phyloP scores from a whole-genome alignment of 2,888 invertebrate genomes.

The Beris morrisii region DNA sequence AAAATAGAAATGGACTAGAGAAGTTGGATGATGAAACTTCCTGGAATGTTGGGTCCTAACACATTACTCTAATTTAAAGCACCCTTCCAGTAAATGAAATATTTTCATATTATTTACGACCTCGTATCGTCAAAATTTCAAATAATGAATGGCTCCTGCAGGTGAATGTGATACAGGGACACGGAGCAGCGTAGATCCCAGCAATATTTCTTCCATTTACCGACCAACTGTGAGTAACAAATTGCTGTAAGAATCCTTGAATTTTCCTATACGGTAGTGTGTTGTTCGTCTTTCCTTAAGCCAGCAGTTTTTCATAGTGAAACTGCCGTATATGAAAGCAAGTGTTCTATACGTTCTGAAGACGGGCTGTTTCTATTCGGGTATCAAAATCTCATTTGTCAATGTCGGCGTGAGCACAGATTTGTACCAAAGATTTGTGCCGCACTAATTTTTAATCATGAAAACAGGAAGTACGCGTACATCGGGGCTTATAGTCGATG shows the following conservation, averaged over 20 bases:
- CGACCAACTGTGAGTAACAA: slow-evolving; percentile 29
- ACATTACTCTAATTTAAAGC: too few species aligned
- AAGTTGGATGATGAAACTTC: too few species aligned
- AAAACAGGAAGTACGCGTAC: too few species aligned
- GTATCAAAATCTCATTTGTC: slow-evolving; percentile 18
- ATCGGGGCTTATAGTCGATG: too few species aligned
- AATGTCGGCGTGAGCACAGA: slow-evolving; percentile 21
- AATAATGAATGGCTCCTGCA: slow-evolving; percentile 23
- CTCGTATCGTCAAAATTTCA: too few species aligned
- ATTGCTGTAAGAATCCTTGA: slow-evolving; percentile 19
- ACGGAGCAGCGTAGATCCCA: slow-evolving; percentile 5
- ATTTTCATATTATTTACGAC: too few species aligned
- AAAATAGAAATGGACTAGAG: too few species aligned
- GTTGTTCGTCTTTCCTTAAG: not conserved
- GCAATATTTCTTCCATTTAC: slow-evolving; percentile 16
- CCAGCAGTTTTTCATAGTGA: not conserved
- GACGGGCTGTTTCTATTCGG: slow-evolving; percentile 2
- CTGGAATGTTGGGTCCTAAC: too few species aligned
- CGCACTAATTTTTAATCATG: too few species aligned
- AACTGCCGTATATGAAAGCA: too few species aligned
- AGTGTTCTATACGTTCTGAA: not conserved
- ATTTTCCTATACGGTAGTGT: not conserved
- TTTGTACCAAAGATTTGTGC: not conserved
- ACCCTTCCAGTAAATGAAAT: too few species aligned
- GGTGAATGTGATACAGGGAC: slow-evolving; percentile 22